Evolutionary conservation across 2,113 vertebrate genomes (phyloP).

Genomic region (Xyliphius kryptos): DNA sequence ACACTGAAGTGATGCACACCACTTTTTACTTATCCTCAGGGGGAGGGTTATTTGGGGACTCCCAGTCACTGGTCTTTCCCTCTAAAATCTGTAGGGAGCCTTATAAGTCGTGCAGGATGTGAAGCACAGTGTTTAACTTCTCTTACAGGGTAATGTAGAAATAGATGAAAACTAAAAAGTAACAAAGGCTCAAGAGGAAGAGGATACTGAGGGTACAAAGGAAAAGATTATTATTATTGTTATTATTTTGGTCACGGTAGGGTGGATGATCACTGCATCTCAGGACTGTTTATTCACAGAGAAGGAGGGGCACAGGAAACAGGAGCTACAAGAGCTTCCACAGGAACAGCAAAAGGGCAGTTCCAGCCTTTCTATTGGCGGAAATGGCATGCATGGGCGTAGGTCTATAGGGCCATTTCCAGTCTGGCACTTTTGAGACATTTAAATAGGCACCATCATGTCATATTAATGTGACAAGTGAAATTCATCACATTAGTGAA

Average conservation of each 20-base stretch:
- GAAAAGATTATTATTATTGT: slow-evolving; percentile 1
- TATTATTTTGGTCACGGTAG: background rate
- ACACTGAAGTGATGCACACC: slow-evolving; percentile 35
- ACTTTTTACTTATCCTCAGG: slow-evolving; percentile 17
- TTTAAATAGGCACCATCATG: slow-evolving; percentile 2
- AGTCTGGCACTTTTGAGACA: slow-evolving; percentile 36
- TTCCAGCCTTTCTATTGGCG: slow-evolving; percentile 58
- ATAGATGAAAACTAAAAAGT: background rate
- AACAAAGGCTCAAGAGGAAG: background rate
- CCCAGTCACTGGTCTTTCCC: background rate
- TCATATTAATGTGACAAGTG: slow-evolving; percentile 1
- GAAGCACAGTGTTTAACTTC: slow-evolving; percentile 12
- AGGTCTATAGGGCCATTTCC: slow-evolving; percentile 47
- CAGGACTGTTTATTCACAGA: slow-evolving; percentile 49
- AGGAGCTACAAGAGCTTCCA: slow-evolving; percentile 53
- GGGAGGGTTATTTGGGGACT: background rate
- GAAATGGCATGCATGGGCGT: slow-evolving; percentile 57
- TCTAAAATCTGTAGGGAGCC: slow-evolving; percentile 2
- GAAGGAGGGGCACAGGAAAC: slow-evolving; percentile 58
- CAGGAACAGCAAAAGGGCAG: slow-evolving; percentile 44
- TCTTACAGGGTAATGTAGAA: slow-evolving; percentile 12
- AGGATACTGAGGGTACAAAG: slow-evolving; percentile 12
- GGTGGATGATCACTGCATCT: slow-evolving; percentile 24
- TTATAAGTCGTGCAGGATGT: slow-evolving; percentile 1
- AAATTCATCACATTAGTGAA: background rate